Conservation (phyloP, 2,888 invertebrate genomes). For the Scaeva pyrastri region DNA sequence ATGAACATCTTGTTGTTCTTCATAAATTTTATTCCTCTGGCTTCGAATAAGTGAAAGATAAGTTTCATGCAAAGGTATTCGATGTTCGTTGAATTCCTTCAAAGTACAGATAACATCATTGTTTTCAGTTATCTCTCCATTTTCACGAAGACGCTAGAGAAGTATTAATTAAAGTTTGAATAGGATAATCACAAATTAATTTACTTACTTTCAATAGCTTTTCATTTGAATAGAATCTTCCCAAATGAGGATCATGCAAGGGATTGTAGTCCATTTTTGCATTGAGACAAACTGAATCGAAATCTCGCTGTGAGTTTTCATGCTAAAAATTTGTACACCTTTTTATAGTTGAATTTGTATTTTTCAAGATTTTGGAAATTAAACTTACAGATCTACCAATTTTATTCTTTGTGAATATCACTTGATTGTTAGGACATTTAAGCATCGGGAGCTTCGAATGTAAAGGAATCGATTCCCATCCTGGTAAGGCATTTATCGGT, state of each 20-base stretch:
- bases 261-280: constrained; percentile 85
- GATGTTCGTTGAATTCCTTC: constrained; percentile 87
- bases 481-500: constrained; percentile 82
- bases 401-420: constrained; percentile 83
- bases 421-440: constrained; percentile 82
- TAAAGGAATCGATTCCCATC: constrained; percentile 82
- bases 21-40: constrained; percentile 79
- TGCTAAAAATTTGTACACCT: constrained; percentile 75
- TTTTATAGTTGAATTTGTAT: background rate
- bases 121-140: constrained; percentile 86
- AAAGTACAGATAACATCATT: constrained; percentile 87
- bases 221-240: constrained; percentile 84
- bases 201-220: constrained; percentile 79
- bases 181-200: too few relatives aligned
- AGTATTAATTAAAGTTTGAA: too few relatives aligned
- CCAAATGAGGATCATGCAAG: constrained; percentile 86
- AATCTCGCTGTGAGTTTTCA: constrained; percentile 79
- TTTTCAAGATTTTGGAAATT: background rate
- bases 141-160: constrained; percentile 83
- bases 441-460: constrained; percentile 83
- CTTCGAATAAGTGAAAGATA: constrained; percentile 85
- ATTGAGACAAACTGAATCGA: constrained; percentile 79
- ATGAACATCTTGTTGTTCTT: constrained; percentile 80
- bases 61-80: constrained; percentile 86
- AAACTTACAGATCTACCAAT: constrained; percentile 81